These are phyloP conservation scores for Boleophthalmus pectinirostris DNA, from an alignment of 2,113 vertebrate genomes.

Conservation along the genomic window DNA sequence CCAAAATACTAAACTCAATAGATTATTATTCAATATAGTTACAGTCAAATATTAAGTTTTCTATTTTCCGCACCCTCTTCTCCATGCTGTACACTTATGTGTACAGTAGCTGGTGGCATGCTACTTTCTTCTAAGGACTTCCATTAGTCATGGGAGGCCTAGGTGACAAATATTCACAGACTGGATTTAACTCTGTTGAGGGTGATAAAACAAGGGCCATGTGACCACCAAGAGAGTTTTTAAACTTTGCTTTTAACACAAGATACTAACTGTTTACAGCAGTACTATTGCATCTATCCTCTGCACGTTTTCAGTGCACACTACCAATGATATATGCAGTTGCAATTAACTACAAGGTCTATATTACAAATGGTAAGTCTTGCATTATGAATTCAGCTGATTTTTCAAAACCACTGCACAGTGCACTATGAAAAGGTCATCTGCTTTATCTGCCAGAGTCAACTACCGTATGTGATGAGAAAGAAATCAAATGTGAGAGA, in stretches of 20 bases:
- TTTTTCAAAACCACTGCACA: slow-evolving; percentile 29
- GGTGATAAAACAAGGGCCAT: slow-evolving; percentile 15
- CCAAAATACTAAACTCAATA: no score
- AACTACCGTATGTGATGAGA: not conserved
- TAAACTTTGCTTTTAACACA: no score
- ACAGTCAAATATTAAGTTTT: no score
- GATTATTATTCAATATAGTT: no score
- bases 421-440: slow-evolving; percentile 25
- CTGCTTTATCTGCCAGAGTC: slow-evolving; percentile 11
- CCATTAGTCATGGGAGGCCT: slow-evolving; percentile 36
- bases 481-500: not conserved
- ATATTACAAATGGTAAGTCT: slow-evolving; percentile 26
- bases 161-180: slow-evolving; percentile 49
- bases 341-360: not conserved
- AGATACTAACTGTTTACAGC: no score
- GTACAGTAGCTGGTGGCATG: slow-evolving; percentile 19
- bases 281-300: not conserved
- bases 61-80: not conserved
- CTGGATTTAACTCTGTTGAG: no score
- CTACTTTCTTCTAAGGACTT: slow-evolving; percentile 37
- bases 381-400: slow-evolving; percentile 11
- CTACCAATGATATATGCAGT: not conserved
- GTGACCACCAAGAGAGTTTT: slow-evolving; percentile 5
- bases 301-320: not conserved
- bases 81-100: slow-evolving; percentile 6